Evolutionary conservation across 2,888 invertebrate genomes (phyloP).

Genomic region (Andrena bucephala): DNA sequence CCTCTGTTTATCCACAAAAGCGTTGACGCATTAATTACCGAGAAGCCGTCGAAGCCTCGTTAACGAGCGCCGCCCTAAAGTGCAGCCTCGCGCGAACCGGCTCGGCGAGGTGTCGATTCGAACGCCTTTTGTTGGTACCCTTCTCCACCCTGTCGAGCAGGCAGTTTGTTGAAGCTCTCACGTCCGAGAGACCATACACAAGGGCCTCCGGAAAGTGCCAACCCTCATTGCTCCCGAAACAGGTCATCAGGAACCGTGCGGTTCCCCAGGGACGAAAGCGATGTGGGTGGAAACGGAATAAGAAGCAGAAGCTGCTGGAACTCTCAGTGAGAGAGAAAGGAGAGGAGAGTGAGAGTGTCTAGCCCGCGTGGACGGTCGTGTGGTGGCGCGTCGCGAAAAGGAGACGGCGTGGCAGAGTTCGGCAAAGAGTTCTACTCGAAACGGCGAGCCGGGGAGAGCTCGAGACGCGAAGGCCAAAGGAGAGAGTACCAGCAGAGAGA

Average conservation of each 20-base stretch:
- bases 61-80: slow-evolving; percentile 27
- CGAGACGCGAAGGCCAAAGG: slow-evolving; percentile 22
- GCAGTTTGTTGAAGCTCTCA: too few relatives aligned
- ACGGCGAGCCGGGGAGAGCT: slow-evolving; percentile 1
- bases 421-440: slow-evolving; percentile 39
- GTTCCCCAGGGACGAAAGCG: slow-evolving; percentile 50
- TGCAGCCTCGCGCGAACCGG: background rate
- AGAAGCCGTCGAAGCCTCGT: slow-evolving; percentile 44
- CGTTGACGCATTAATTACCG: slow-evolving; percentile 37
- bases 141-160: background rate
- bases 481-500: background rate
- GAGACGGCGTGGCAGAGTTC: slow-evolving; percentile 45
- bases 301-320: slow-evolving; percentile 2
- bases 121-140: slow-evolving; percentile 4
- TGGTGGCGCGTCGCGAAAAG: slow-evolving; percentile 42
- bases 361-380: slow-evolving; percentile 36
- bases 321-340: background rate
- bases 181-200: too few relatives aligned
- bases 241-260: slow-evolving; percentile 56
- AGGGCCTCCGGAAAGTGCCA: too few relatives aligned
- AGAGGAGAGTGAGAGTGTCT: slow-evolving; percentile 56
- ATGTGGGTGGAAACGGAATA: background rate
- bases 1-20: slow-evolving; percentile 9
- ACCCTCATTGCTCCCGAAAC: too few relatives aligned
- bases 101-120: background rate